Evolutionary conservation across 30 jellyfish, hydroid and myxozoan genomes (phyloP).

Genomic region (Turritopsis rubra): DNA sequence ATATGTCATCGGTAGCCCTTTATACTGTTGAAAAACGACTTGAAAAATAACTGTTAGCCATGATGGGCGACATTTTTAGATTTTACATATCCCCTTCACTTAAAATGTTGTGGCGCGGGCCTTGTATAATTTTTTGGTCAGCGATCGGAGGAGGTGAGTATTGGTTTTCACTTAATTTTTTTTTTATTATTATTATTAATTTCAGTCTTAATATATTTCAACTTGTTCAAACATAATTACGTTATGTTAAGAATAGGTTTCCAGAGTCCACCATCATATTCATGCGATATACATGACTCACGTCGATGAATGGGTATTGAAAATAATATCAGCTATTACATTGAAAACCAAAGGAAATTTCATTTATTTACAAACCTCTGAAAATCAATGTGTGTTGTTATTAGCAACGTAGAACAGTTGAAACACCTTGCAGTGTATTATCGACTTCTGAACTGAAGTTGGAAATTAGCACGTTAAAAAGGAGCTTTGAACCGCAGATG

Average conservation of each 20-base stretch:
- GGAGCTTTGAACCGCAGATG: constrained; percentile 15
- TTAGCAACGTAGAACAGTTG: neutral
- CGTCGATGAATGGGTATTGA: neutral
- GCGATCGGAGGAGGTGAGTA: too few relatives aligned
- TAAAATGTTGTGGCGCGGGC: too few relatives aligned
- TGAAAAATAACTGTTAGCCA: too few relatives aligned
- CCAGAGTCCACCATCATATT: neutral
- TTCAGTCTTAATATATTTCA: neutral
- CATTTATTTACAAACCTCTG: neutral
- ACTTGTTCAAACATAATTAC: neutral
- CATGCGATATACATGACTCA: neutral
- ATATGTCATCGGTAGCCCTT: too few relatives aligned
- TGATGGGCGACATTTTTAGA: too few relatives aligned
- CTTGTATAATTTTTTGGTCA: neutral
- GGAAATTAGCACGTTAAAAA: constrained; percentile 15
- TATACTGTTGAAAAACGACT: too few relatives aligned
- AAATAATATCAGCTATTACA: neutral
- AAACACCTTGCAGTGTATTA: neutral
- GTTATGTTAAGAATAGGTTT: neutral
- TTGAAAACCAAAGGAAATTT: neutral
- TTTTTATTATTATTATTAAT: too few relatives aligned
- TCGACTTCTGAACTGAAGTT: constrained; percentile 14
- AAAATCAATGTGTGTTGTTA: neutral
- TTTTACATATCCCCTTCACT: too few relatives aligned
- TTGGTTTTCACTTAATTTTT: neutral